These are phyloP conservation scores for Acanthis flammea DNA, from an alignment of 2,797 vertebrate species.

Conservation along the genomic window DNA sequence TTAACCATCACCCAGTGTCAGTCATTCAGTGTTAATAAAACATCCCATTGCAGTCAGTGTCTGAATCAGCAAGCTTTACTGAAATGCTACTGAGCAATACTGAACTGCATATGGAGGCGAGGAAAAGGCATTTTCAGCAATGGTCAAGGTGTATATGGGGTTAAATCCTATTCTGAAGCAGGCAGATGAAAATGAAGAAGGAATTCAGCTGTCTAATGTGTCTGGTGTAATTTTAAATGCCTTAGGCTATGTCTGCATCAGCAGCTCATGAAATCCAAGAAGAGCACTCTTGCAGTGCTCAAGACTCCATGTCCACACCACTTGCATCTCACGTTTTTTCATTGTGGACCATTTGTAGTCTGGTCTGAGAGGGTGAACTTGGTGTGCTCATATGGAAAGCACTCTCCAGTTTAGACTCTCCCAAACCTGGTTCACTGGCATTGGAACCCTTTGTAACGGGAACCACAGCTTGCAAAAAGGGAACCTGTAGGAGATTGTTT, in stretches of 20 bases:
- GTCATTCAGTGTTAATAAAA: background rate
- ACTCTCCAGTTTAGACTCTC: background rate
- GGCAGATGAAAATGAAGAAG: background rate
- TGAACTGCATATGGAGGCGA: background rate
- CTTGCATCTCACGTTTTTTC: background rate
- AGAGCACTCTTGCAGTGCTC: background rate
- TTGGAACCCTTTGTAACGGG: background rate
- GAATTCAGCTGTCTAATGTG: background rate
- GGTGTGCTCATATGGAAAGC: fast-evolving
- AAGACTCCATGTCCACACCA: background rate
- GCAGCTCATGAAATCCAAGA: background rate
- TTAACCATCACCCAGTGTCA: background rate
- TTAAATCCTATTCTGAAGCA: background rate
- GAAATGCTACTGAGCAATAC: background rate
- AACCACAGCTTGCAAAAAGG: background rate
- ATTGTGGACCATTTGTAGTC: background rate
- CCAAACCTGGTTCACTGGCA: background rate
- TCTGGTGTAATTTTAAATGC: background rate
- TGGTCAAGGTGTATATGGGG: no score
- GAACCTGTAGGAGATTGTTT: background rate
- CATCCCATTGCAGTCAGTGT: background rate
- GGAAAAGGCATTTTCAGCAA: background rate
- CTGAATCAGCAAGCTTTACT: background rate
- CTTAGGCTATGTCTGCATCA: background rate
- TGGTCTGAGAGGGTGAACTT: background rate